Base-by-base conservation (phyloP, 2,113 vertebrate genomes). In the Syngnathoides biaculeatus region DNA sequence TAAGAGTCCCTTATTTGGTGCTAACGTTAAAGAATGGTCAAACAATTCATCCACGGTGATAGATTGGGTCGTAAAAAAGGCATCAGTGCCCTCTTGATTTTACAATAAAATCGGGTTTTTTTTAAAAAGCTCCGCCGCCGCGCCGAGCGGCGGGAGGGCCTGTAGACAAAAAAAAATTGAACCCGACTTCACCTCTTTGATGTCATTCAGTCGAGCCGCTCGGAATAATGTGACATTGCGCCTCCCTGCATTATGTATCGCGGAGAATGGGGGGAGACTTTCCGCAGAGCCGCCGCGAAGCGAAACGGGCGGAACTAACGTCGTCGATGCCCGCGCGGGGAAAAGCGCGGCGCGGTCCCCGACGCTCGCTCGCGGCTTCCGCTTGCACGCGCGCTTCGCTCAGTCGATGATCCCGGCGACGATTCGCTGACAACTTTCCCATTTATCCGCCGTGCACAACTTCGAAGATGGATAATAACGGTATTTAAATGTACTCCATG, bases 21-120 rank as follows among this genome's bases (percentile, higher is more conserved):
- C 30, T 35, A 35, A 35, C 30, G 3, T 3, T 5, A 35, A 35
- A 35, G 6, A 3, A 35, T 35, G 30, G 30, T 35, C 30, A 1
- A 35, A 35, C 30, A 35, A 35, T 35, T 2, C 30, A 35, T 35
- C 86, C 86, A 74, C 71, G 53, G 74, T 75, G 63, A 84, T 63
- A 77, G 77, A 88, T 83, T 81, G 83, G 67, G 77, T 75, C 81
- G 73, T 73, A 57, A 71, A 78, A 84, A 86, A 83, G 68, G 42
- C 59, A 53, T 64, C 77, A 67, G 55, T 47, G 62, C 72, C 77
- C 48, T 50, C 58, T 57, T 72, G 67, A 40, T 71, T 72, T 78
- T 64, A 60, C 53, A 73, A 67, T 26, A 78, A 74, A 72, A 64
- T 74, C 3, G 69, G n/a, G n/a, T n/a, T 35, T 57, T 78, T 72